These are phyloP conservation scores for Acridotheres tristis DNA, from an alignment of 2,797 vertebrate species.

Conservation along the genomic window DNA sequence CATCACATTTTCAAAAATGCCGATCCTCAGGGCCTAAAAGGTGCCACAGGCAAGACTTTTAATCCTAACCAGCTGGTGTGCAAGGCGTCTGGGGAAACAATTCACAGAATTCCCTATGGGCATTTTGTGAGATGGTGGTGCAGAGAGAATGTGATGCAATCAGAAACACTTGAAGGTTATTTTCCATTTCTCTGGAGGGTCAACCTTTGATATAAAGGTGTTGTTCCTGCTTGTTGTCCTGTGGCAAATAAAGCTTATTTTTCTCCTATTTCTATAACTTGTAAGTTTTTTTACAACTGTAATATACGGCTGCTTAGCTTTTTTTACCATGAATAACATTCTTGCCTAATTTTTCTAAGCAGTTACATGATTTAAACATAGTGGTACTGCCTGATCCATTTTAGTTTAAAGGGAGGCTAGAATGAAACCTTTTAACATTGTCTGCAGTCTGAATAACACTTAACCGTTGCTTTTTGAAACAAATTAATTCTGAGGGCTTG, in stretches of 20 bases:
- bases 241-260: neutral
- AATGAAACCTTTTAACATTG: neutral
- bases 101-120: slow-evolving; percentile 29
- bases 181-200: neutral
- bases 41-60: slow-evolving; percentile 19
- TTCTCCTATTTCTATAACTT: neutral
- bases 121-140: neutral
- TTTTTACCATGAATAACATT: neutral
- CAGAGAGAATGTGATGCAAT: neutral
- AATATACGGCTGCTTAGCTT: neutral
- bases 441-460: neutral
- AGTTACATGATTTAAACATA: neutral
- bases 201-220: neutral
- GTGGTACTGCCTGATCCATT: neutral
- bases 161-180: slow-evolving; percentile 14
- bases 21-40: neutral
- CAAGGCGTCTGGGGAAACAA: slow-evolving; percentile 36
- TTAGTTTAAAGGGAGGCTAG: neutral
- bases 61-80: slow-evolving; percentile 47
- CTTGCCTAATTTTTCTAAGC: neutral
- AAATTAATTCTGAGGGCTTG: neutral
- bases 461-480: neutral
- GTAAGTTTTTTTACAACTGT: neutral
- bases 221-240: neutral
- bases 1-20: slow-evolving; percentile 16